Base-by-base conservation (phyloP, 2,888 invertebrate species). In the Drosophila demipolita region DNA sequence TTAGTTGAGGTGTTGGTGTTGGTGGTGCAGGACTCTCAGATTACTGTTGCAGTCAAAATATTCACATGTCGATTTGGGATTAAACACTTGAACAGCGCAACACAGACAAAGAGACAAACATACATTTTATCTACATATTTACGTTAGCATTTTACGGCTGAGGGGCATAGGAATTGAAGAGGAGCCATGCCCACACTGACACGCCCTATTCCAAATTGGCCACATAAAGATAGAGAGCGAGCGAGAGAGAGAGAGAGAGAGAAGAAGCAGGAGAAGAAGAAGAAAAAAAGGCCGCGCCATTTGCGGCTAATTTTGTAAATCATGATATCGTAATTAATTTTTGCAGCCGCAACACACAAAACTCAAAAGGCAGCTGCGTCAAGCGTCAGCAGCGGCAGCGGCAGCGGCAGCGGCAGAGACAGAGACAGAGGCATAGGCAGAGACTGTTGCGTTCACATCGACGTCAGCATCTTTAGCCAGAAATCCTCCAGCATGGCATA, bases 291-390 rank as follows among this genome's bases (percentile, higher is more conserved):
- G 82, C 82, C 82, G 76, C 87, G 69, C 87, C 84, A 89, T 89
- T 89, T 85, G 89, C 89, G 85, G 87, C 89, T 86, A 89, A 86
- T 86, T 86, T 89, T 86, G 85, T 89, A 85, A 85, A 89, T 85
- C 85, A 85, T 86, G 85, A 86, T 86, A 86, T 86, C 85, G 89
- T 86, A 86, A 86, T 86, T 86, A 86, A 86, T 86, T 86, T 86
- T 89, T 89, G 89, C 87, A 86, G 89, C 85, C 78, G 62, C 78
- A 77, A 70, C 61, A n/a, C 23, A 75, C 65, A 75, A 66, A 73
- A 69, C 64, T 67, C 71, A 60, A 77, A 66, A 75, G 68, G 45
- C 72, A 72, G 59, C 70, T 71, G 77, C 75, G 36, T 58, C 62
- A 32, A 15, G 68, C 75, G 49, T 61, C 55, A 29, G 12, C 59